These are phyloP conservation scores for Cydia pomonella DNA, from an alignment of 1,140 invertebrate species.

Conservation along the genomic window DNA sequence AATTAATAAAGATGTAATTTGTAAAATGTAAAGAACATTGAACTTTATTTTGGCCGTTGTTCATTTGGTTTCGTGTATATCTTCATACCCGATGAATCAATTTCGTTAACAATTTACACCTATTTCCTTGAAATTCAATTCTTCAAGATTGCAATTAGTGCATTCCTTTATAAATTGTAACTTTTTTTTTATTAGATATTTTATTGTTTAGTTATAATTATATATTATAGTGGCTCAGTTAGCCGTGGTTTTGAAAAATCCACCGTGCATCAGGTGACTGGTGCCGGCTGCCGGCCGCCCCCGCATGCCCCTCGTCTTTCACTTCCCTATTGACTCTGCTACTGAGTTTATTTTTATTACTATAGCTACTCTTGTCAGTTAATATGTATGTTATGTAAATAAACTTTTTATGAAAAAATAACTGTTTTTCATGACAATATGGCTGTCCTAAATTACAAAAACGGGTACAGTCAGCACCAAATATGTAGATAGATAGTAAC, in stretches of 20 bases:
- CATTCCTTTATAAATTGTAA: constrained; percentile 41
- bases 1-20: constrained; percentile 52
- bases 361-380: constrained; percentile 69
- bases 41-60: constrained; percentile 24
- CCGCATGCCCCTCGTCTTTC: constrained; percentile 35
- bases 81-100: constrained; percentile 30
- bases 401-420: constrained; percentile 70
- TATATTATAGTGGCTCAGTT: constrained; percentile 44
- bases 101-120: constrained; percentile 27
- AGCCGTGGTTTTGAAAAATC: constrained; percentile 40
- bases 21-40: constrained; percentile 47
- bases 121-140: constrained; percentile 28
- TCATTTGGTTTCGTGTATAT: constrained; percentile 26
- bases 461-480: background rate
- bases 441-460: background rate
- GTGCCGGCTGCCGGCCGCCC: constrained; percentile 37
- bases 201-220: constrained; percentile 49
- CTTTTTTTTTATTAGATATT: constrained; percentile 46
- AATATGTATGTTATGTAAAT: constrained; percentile 77
- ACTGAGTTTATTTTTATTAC: constrained; percentile 62
- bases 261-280: constrained; percentile 35
- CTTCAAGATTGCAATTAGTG: constrained; percentile 36
- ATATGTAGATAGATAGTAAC: background rate
- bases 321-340: constrained; percentile 44
- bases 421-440: constrained; percentile 43